These are phyloP conservation scores for Diuraphis noxia DNA, from an alignment of 1,140 invertebrate genomes.

Conservation along the genomic window DNA sequence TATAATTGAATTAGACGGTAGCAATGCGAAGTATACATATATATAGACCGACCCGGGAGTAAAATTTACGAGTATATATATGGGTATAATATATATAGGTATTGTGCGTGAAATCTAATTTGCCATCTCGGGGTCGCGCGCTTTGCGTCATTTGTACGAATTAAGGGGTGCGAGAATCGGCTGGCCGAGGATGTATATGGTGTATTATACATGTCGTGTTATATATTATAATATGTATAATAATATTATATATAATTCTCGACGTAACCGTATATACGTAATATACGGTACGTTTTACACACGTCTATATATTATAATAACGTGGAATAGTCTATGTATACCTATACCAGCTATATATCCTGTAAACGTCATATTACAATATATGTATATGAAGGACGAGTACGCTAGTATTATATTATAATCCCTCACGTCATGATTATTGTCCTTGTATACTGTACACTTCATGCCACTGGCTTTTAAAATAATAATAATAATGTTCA, in stretches of 20 bases:
- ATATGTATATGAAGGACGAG: too few species aligned
- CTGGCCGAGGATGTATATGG: not conserved
- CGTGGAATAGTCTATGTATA: not conserved
- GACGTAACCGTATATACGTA: too few species aligned
- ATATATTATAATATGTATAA: not conserved
- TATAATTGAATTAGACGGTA: slow-evolving; percentile 33
- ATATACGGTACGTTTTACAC: not conserved
- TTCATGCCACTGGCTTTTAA: too few species aligned
- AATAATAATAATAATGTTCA: too few species aligned
- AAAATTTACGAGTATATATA: not conserved
- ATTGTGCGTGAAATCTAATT: slow-evolving; percentile 32
- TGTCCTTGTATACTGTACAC: too few species aligned
- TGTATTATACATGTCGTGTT: not conserved
- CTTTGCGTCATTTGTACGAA: slow-evolving; percentile 31
- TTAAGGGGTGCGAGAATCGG: not conserved
- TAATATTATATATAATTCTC: not conserved
- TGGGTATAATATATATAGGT: not conserved
- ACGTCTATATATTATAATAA: not conserved
- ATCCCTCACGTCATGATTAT: too few species aligned
- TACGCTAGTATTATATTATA: too few species aligned
- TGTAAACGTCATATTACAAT: too few species aligned
- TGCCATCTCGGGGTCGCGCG: slow-evolving; percentile 21
- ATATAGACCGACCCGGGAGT: not conserved
- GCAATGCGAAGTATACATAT: too few species aligned
- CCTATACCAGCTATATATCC: too few species aligned